A percentile compares a stretch with the other conserved stretches of the same genome.
These are phyloP conservation scores for Tangachromis dhanisi DNA, from an alignment of 2,113 vertebrate genomes.

Conservation along the genomic window DNA sequence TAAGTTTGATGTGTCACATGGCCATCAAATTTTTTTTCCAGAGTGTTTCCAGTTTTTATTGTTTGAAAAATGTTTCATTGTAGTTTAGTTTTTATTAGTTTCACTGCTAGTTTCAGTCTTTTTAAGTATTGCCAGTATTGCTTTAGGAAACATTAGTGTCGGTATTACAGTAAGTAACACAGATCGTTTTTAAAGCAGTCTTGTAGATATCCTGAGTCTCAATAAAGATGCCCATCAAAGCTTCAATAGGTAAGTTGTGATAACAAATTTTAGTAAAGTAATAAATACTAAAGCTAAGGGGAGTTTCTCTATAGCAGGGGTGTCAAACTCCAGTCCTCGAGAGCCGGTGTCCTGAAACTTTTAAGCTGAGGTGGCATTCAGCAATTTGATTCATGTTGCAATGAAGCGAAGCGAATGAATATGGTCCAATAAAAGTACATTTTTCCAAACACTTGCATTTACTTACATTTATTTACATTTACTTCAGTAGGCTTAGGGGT, in stretches of 20 bases:
- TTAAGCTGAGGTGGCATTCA: not conserved
- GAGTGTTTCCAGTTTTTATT: not conserved
- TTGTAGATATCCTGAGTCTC: not conserved
- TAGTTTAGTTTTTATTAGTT: not conserved
- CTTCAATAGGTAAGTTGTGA: fast-evolving
- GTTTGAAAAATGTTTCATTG: not conserved
- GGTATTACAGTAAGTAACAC: not conserved
- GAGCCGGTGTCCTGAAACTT: not conserved
- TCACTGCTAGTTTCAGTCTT: not conserved
- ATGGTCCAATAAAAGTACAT: not conserved
- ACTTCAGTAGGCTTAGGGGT: not conserved
- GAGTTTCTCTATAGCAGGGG: not conserved
- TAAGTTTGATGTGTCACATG: too few species aligned
- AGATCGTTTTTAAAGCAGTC: not conserved
- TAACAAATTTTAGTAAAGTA: not conserved
- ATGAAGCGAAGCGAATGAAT: fast-evolving
- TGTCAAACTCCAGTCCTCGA: not conserved
- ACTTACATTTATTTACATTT: not conserved
- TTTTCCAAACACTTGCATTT: not conserved
- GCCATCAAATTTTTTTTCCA: not conserved
- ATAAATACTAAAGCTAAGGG: not conserved
- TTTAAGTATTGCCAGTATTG: not conserved
- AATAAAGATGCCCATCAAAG: not conserved
- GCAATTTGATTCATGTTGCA: not conserved
- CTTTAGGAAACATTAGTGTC: not conserved